These are phyloP conservation scores for Bergia sp. DNA, from an alignment of 92 coral and sea anemone species.

Conservation along the genomic window DNA sequence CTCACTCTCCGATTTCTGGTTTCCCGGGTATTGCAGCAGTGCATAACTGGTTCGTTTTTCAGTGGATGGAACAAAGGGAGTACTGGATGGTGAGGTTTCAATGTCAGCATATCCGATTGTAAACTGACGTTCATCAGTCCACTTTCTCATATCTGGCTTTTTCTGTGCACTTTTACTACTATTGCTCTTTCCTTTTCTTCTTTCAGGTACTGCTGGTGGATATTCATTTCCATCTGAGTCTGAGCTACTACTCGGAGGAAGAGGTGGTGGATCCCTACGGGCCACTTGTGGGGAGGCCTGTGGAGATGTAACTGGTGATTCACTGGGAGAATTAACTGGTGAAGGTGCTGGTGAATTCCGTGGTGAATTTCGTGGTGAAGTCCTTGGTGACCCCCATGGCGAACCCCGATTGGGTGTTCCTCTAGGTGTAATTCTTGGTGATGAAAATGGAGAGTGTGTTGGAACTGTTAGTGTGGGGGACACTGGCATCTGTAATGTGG, in stretches of 20 bases:
- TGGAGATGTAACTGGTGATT: conserved; percentile 84
- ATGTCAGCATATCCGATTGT: conserved; percentile 66
- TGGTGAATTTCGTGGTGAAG: conserved; percentile 84
- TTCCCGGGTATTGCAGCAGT: conserved; percentile 73
- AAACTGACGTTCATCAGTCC: conserved; percentile 46
- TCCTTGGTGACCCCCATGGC: conserved; percentile 82
- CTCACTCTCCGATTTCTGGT: conserved; percentile 44
- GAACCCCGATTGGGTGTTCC: conserved; percentile 74
- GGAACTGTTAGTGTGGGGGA: conserved; percentile 94
- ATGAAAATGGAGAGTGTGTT: conserved; percentile 70
- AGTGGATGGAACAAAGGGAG: conserved; percentile 16
- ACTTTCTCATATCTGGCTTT: conserved; percentile 47
- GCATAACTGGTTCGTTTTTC: conserved; percentile 80
- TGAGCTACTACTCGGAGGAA: conserved; percentile 59
- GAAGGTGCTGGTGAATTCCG: conserved; percentile 61
- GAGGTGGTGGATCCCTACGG: conserved; percentile 78
- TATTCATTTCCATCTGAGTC: conserved; percentile 74
- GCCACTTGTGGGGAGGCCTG: conserved; percentile 77
- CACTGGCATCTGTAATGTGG: conserved; percentile 74
- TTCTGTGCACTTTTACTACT: conserved; percentile 36
- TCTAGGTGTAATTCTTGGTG: conserved; percentile 74
- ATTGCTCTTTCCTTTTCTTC: conserved; percentile 66
- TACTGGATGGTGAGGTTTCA: conserved; percentile 43
- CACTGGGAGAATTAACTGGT: conserved; percentile 68
- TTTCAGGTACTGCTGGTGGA: conserved; percentile 95